Percentiles rank a stretch among this genome's conserved stretches.
phyloP scores from a whole-genome alignment of 2,113 vertebrate species.

The Maccullochella peelii region DNA sequence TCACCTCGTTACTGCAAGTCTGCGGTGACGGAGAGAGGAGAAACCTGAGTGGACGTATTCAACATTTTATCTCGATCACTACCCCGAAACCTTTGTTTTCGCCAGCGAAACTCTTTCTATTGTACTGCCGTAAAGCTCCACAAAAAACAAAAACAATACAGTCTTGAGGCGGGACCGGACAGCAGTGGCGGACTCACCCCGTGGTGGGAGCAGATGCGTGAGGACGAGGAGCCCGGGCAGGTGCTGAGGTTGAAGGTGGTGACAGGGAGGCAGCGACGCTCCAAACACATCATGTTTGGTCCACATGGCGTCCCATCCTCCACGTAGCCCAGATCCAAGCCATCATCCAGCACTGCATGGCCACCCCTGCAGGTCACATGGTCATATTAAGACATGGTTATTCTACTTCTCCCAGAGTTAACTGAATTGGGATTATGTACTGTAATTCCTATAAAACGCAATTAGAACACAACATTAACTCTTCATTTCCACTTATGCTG shows the following conservation, averaged over 20 bases:
- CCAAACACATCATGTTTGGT: constrained; percentile 96
- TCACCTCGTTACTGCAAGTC: constrained; percentile 96
- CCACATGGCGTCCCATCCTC: constrained; percentile 96
- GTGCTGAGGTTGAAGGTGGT: constrained; percentile 94
- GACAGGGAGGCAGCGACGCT: constrained; percentile 91
- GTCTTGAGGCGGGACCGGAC: background rate
- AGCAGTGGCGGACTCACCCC: constrained; percentile 85
- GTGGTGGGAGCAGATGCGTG: constrained; percentile 91
- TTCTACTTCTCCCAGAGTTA: background rate
- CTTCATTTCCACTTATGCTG: background rate
- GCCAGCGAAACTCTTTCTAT: no score
- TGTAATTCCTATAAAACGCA: no score
- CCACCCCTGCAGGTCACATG: constrained; percentile 84
- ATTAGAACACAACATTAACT: background rate
- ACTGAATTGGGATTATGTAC: no score
- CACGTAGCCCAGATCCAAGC: constrained; percentile 94
- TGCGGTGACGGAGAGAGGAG: constrained; percentile 57
- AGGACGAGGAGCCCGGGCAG: constrained; percentile 89
- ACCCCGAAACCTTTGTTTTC: background rate
- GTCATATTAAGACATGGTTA: background rate
- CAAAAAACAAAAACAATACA: background rate
- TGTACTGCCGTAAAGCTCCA: background rate
- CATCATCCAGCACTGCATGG: constrained; percentile 93
- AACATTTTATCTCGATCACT: background rate
- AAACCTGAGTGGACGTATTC: background rate